Base-by-base conservation (phyloP, 2,113 vertebrate genomes). In the Hiodon alosoides region DNA sequence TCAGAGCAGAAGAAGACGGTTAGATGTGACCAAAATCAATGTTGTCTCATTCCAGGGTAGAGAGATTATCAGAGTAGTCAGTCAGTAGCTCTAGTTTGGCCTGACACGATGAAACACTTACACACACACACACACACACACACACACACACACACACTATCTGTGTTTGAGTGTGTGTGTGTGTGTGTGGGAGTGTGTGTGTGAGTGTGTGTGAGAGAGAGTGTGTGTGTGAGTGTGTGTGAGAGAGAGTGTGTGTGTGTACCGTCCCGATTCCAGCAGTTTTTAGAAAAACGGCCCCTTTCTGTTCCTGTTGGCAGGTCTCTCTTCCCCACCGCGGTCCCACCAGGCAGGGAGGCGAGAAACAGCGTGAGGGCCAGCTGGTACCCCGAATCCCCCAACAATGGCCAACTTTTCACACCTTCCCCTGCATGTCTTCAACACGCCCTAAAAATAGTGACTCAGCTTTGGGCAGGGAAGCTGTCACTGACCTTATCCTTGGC, bases 391-490 rank as follows among this genome's bases (percentile, higher is more conserved):
- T 60, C 48, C 70, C 70, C 48, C 57, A 46, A 59, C 46, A 71
- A 13, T 16, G 31, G 57, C 70, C 70, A 71, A 71, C 55, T 71
- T 54, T 55, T 71, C 70, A 60, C 70, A 71, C 55, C 54, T 71
- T 47, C 55, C 70, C 5, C 53, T 52, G 57, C 11, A 59, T 71
- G 9, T 69, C 53, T 71, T 16, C 51, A 52, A 47, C 52, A 59
- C n/a, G 17, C 4, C 70, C 57, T 57, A 59, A 71, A 71, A 71
- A 71, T 71, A 71, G 70, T 9, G 9, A 31, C 31, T 48, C 7
- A 4, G 14, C 46, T 58, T 31, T 71, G 31, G 60, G 70, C 69
- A 46, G 14, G 46, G 9, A 46, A 4, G 9, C 5, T 0, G 31
- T 31, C 13, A 11, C 10, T 2, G 6, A 17, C 11, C 69, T 4